These are phyloP conservation scores for Pteronotus mesoamericanus DNA, from an alignment of 2,797 vertebrate species.

Conservation along the genomic window DNA sequence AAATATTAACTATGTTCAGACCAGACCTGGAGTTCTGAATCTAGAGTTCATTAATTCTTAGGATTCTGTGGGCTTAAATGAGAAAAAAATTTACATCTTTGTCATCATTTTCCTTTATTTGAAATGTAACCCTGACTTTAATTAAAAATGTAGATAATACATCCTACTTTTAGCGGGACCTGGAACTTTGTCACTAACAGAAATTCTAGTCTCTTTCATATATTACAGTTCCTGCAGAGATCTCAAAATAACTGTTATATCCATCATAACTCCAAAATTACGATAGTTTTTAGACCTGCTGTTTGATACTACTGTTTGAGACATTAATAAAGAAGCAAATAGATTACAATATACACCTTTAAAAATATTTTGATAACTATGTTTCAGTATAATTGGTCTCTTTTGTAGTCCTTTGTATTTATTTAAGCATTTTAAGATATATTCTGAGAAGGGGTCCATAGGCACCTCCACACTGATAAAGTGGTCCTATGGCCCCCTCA, in stretches of 20 bases:
- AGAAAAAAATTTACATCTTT: neutral
- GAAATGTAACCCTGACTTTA: neutral
- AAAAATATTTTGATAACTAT: neutral
- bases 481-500: neutral
- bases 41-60: neutral
- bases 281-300: neutral
- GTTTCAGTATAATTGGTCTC: neutral
- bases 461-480: neutral
- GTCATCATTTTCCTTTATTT: neutral
- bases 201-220: neutral
- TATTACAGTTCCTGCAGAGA: neutral
- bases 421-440: neutral
- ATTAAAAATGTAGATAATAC: neutral
- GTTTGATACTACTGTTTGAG: slow-evolving; percentile 18
- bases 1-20: neutral
- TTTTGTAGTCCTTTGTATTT: neutral
- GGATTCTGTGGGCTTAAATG: neutral
- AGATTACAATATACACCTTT: neutral
- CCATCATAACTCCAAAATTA: neutral
- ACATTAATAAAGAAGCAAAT: neutral
- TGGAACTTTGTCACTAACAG: neutral
- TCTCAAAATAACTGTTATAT: neutral
- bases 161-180: neutral
- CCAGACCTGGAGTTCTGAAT: neutral
- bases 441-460: neutral